phyloP scores from a whole-genome alignment of 2,797 vertebrate genomes.

The Acanthopagrus latus region DNA sequence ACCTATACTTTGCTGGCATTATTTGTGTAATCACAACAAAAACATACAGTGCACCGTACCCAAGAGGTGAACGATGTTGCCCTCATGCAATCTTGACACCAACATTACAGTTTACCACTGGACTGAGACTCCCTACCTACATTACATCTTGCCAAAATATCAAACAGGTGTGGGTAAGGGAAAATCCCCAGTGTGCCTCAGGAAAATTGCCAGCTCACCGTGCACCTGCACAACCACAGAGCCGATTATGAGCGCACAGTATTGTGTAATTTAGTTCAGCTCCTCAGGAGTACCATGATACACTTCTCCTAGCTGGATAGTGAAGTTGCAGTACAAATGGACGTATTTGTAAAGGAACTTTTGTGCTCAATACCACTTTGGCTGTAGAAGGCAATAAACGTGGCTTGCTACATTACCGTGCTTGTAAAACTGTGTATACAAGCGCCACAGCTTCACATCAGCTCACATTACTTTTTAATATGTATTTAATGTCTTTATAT shows the following conservation, averaged over 20 bases:
- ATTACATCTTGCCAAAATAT: slow-evolving; percentile 16
- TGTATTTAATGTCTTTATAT: background rate
- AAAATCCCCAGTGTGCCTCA: background rate
- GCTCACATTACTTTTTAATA: background rate
- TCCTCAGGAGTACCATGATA: background rate
- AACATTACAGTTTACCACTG: background rate
- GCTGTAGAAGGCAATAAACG: background rate
- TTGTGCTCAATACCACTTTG: slow-evolving; percentile 1
- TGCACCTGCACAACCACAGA: slow-evolving; percentile 1
- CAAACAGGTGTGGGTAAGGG: background rate
- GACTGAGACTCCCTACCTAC: background rate
- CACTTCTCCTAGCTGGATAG: slow-evolving; percentile 2
- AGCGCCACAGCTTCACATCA: slow-evolving; percentile 4
- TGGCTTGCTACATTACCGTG: background rate
- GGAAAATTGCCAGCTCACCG: slow-evolving; percentile 19
- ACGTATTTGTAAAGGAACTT: background rate
- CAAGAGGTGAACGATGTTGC: background rate
- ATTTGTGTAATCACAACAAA: background rate
- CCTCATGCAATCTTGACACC: background rate
- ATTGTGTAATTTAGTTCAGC: slow-evolving; percentile 14
- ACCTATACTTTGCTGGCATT: background rate
- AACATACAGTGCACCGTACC: background rate
- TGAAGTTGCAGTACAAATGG: background rate
- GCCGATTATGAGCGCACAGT: slow-evolving; percentile 24
- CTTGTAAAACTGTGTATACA: background rate